Evolutionary conservation across 2,888 invertebrate species (phyloP).

Genomic region (Bombylius major): DNA sequence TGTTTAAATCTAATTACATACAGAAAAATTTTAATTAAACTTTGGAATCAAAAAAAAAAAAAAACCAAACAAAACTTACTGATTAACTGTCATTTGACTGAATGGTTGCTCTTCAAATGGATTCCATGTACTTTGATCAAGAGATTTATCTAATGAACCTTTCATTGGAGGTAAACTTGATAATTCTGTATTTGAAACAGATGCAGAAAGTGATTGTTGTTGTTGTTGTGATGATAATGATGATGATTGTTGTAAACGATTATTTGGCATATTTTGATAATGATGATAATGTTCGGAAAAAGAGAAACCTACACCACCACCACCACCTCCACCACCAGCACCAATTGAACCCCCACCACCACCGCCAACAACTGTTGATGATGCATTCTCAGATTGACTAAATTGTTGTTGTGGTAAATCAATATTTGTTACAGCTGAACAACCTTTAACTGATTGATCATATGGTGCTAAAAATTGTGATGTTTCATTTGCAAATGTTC

Average conservation of each 20-base stretch:
- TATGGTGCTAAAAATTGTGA: constrained; percentile 62
- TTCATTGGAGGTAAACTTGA: constrained; percentile 20
- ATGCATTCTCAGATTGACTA: not conserved
- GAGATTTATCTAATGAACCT: constrained; percentile 25
- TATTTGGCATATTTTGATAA: constrained; percentile 7
- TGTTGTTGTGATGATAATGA: constrained; percentile 1
- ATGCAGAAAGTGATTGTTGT: constrained; percentile 22
- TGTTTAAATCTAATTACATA: too few species aligned
- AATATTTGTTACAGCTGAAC: constrained; percentile 22
- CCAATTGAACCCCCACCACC: not conserved
- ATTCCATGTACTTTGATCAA: constrained; percentile 64
- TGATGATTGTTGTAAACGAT: not conserved
- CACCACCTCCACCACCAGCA: constrained; percentile 2
- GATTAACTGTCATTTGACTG: constrained; percentile 45
- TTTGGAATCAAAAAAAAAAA: too few species aligned
- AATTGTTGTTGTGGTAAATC: constrained; percentile 12
- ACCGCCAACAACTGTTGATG: not conserved
- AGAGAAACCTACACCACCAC: constrained; percentile 4
- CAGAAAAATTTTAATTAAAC: too few species aligned
- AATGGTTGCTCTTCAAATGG: constrained; percentile 69
- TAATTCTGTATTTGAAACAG: constrained; percentile 31
- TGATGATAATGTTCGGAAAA: not conserved
- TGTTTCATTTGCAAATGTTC: constrained; percentile 60
- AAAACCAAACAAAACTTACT: too few species aligned
- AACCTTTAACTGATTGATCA: constrained; percentile 51